Evolutionary conservation across 2,888 invertebrate genomes (phyloP).

Genomic region (Agriopis aurantiaria): DNA sequence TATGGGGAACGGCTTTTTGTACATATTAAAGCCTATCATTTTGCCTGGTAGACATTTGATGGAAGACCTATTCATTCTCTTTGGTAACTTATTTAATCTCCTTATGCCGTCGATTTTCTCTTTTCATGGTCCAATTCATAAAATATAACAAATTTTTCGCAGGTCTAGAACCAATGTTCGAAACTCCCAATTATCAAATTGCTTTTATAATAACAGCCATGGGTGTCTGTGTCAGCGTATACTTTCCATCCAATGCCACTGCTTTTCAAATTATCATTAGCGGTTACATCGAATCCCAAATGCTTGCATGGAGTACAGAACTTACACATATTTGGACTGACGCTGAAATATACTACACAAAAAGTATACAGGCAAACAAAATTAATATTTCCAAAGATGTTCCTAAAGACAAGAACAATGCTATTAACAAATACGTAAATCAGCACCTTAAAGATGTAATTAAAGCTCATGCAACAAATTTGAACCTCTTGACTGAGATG

Average conservation of each 20-base stretch:
- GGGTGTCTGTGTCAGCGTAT: neutral
- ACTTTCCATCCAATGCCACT: slow-evolving; percentile 4
- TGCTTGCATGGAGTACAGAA: slow-evolving; percentile 47
- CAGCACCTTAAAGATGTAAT: slow-evolving; percentile 52
- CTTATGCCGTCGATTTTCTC: too few relatives aligned
- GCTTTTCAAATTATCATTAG: slow-evolving; percentile 55
- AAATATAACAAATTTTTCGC: neutral
- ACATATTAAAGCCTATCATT: slow-evolving; percentile 52
- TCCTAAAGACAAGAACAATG: neutral
- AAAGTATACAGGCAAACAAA: neutral
- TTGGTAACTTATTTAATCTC: neutral
- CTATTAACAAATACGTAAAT: slow-evolving; percentile 1
- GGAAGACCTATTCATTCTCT: slow-evolving; percentile 45
- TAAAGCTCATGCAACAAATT: slow-evolving; percentile 49
- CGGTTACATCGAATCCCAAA: slow-evolving; percentile 65
- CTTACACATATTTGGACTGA: neutral
- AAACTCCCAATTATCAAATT: slow-evolving; percentile 62
- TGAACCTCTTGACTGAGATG: neutral
- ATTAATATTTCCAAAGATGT: neutral
- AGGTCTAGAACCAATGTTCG: slow-evolving; percentile 58
- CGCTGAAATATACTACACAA: neutral
- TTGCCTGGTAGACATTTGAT: slow-evolving; percentile 58
- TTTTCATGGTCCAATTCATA: neutral
- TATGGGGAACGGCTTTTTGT: slow-evolving; percentile 52
- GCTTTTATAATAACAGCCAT: neutral